These are phyloP conservation scores for Chascanopsetta lugubris DNA, from an alignment of 2,113 vertebrate species.

Conservation along the genomic window DNA sequence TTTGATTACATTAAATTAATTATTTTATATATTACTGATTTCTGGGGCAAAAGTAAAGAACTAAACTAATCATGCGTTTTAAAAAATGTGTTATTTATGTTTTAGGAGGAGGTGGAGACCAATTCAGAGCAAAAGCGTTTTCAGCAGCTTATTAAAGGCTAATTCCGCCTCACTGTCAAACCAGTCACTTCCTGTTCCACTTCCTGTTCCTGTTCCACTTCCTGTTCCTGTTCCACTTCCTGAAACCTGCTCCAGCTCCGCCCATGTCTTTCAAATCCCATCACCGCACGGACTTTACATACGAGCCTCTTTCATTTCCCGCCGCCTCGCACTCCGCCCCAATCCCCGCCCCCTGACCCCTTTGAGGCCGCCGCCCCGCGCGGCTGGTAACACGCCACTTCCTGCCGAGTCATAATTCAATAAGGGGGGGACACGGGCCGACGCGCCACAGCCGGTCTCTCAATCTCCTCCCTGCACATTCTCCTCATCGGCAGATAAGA, in stretches of 20 bases:
- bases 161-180: not conserved
- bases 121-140: too few species aligned
- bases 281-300: slow-evolving; percentile 60
- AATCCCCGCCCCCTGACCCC: slow-evolving; percentile 27
- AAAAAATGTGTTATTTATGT: too few species aligned
- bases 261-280: slow-evolving; percentile 51
- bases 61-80: too few species aligned
- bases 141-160: too few species aligned
- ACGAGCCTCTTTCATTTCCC: slow-evolving; percentile 57
- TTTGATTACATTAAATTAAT: too few species aligned
- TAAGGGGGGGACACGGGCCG: too few species aligned
- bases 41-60: too few species aligned
- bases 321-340: slow-evolving; percentile 18
- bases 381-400: slow-evolving; percentile 57
- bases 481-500: slow-evolving; percentile 74
- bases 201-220: not conserved
- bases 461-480: slow-evolving; percentile 55
- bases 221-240: not conserved
- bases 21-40: too few species aligned
- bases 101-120: too few species aligned
- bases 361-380: slow-evolving; percentile 5
- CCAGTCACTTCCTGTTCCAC: not conserved
- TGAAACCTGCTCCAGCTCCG: slow-evolving; percentile 25
- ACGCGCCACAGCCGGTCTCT: slow-evolving; percentile 62
- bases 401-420: slow-evolving; percentile 74